Evolutionary conservation across 1,140 invertebrate genomes (phyloP).

Genomic region (Rhysida immarginata): DNA sequence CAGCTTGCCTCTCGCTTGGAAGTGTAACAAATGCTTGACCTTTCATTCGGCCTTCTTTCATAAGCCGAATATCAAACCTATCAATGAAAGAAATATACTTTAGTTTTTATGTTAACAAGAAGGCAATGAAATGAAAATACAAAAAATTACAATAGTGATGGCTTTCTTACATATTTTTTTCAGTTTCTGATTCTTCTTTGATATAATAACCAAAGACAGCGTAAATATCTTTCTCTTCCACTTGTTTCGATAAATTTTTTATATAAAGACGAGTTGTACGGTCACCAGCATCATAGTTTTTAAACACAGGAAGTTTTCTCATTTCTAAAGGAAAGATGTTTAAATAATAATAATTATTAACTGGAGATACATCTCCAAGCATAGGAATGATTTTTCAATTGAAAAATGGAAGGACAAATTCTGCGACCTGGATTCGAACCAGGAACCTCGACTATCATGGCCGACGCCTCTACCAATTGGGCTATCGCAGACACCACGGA

Average conservation of each 20-base stretch:
- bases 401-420: too few species aligned
- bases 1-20: slow-evolving; percentile 48
- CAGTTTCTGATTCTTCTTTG: neutral
- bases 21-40: slow-evolving; percentile 86
- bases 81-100: neutral
- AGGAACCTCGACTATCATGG: too few species aligned
- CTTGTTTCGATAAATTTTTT: slow-evolving; percentile 76
- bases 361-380: too few species aligned
- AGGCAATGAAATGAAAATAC: neutral
- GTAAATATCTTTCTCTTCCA: slow-evolving; percentile 27
- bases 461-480: too few species aligned
- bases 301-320: slow-evolving; percentile 60
- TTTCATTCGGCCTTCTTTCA: slow-evolving; percentile 92
- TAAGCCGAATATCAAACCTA: slow-evolving; percentile 67
- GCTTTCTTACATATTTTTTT: neutral
- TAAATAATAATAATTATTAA: too few species aligned
- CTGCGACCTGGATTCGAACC: too few species aligned
- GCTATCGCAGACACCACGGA: too few species aligned
- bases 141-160: neutral
- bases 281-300: slow-evolving; percentile 67
- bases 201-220: neutral
- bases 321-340: slow-evolving; percentile 44
- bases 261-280: slow-evolving; percentile 73
- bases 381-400: too few species aligned
- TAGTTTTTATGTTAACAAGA: neutral